Evolutionary conservation across 2,113 vertebrate genomes (phyloP).

Genomic region (Apodemus sylvaticus): DNA sequence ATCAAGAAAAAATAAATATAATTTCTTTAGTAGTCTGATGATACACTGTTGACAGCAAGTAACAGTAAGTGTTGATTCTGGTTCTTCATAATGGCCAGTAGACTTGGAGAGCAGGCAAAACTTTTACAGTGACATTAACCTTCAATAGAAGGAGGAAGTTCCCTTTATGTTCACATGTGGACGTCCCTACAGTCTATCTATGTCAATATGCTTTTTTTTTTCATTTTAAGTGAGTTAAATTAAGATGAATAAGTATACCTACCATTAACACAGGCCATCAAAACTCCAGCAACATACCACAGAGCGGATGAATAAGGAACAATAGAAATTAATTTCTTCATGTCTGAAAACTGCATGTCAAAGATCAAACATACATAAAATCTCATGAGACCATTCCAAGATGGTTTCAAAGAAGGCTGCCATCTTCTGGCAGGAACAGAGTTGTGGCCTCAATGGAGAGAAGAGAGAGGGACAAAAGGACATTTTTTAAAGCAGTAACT

Average conservation of each 20-base stretch:
- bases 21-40: conserved; percentile 8
- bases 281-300: not conserved
- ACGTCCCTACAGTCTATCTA: not conserved
- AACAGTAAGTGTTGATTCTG: not conserved
- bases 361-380: not conserved
- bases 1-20: conserved; percentile 49
- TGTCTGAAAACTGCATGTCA: not conserved
- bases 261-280: not conserved
- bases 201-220: not conserved
- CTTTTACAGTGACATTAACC: not conserved
- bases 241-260: not conserved
- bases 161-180: not conserved
- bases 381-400: not conserved
- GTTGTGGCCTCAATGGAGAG: not conserved
- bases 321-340: not conserved
- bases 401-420: not conserved
- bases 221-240: conserved; percentile 14
- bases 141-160: not conserved
- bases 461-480: not conserved
- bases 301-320: not conserved
- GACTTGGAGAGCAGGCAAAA: not conserved
- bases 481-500: not conserved
- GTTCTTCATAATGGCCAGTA: not conserved
- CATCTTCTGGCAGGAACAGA: not conserved
- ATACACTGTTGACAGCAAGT: not conserved